Conservation (phyloP, 2,797 vertebrate genomes). For the Cynopterus sphinx region DNA sequence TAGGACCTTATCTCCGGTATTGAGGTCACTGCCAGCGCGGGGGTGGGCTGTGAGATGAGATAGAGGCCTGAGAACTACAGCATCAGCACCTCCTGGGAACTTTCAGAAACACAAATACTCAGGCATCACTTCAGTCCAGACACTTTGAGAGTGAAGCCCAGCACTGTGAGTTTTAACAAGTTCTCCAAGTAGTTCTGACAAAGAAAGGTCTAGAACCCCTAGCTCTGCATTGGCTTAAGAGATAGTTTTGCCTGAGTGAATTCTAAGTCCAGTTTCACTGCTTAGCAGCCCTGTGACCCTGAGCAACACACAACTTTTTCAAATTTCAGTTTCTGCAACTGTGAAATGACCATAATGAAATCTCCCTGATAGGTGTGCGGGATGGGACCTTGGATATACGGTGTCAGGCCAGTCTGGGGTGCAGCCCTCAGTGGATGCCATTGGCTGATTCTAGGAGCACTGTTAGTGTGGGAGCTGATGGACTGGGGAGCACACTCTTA, state of each 20-base stretch:
- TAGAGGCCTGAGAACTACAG: neutral
- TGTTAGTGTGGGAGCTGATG: neutral
- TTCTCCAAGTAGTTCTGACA: neutral
- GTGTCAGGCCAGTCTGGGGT: fast-evolving
- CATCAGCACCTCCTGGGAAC: neutral
- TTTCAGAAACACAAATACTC: neutral
- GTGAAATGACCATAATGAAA: neutral
- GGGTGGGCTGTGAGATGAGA: neutral
- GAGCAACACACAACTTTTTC: neutral
- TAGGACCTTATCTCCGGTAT: neutral
- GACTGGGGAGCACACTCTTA: neutral
- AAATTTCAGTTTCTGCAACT: neutral
- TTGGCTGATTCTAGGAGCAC: neutral
- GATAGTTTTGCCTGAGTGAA: neutral
- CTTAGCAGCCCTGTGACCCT: neutral
- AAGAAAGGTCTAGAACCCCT: neutral
- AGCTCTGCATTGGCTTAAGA: neutral
- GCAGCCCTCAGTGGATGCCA: neutral
- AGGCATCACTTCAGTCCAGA: neutral
- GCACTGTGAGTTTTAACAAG: neutral
- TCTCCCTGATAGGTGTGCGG: neutral
- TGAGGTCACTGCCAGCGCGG: neutral
- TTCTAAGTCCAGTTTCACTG: neutral
- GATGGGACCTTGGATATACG: neutral
- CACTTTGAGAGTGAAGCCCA: neutral